phyloP scores from a whole-genome alignment of 2,888 invertebrate genomes.

The Phrixothrix hirtus region DNA sequence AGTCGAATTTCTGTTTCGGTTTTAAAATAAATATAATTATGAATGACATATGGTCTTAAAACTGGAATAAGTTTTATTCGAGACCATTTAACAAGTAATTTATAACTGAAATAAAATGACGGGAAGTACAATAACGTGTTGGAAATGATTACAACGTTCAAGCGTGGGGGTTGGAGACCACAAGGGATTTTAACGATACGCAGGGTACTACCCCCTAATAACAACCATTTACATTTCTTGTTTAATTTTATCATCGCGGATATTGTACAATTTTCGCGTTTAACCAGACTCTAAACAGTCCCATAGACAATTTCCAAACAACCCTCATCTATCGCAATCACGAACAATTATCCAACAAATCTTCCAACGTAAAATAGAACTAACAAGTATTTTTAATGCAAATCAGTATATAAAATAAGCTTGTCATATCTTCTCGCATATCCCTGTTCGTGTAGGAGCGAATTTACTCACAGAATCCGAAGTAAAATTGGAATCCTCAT shows the following conservation, averaged over 20 bases:
- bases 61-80: conserved; percentile 30
- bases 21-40: too few species aligned
- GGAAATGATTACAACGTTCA: conserved; percentile 39
- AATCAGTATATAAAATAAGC: conserved; percentile 27
- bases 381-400: conserved; percentile 23
- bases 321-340: too few species aligned
- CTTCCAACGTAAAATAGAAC: too few species aligned
- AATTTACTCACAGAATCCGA: conserved; percentile 30
- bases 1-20: too few species aligned
- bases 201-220: conserved; percentile 9
- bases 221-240: conserved; percentile 6
- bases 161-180: conserved; percentile 29
- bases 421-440: conserved; percentile 28
- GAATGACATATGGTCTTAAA: too few species aligned
- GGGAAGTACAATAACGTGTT: conserved; percentile 41
- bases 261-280: too few species aligned
- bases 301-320: neutral
- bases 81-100: conserved; percentile 43
- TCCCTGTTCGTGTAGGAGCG: conserved; percentile 26
- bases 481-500: conserved; percentile 51
- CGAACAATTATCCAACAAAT: too few species aligned
- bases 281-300: neutral
- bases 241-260: conserved; percentile 2
- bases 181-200: conserved; percentile 30
- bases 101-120: conserved; percentile 40